These are phyloP conservation scores for Hoplodrina blanda DNA, from an alignment of 2,888 invertebrate species.

Conservation along the genomic window DNA sequence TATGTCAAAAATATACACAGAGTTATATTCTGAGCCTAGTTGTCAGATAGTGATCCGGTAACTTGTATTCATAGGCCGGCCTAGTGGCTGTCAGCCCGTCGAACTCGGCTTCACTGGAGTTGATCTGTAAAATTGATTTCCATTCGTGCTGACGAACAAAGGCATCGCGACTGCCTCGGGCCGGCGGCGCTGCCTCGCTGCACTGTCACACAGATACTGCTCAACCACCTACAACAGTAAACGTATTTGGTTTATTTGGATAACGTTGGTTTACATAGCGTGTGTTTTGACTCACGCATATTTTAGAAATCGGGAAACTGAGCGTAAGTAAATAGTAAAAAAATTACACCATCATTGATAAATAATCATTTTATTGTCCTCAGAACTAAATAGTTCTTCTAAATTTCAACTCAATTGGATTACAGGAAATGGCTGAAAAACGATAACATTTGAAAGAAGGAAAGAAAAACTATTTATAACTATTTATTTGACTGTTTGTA, in stretches of 20 bases:
- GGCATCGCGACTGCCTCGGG: constrained; percentile 50
- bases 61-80: constrained; percentile 79
- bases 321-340: not conserved
- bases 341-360: not conserved
- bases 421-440: not conserved
- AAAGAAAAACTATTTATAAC: no score
- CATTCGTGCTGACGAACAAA: constrained; percentile 76
- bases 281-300: not conserved
- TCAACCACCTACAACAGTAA: constrained; percentile 17
- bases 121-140: constrained; percentile 84
- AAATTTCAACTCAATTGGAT: not conserved
- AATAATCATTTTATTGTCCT: not conserved
- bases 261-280: constrained; percentile 11
- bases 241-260: constrained; percentile 34
- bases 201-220: constrained; percentile 33
- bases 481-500: not conserved
- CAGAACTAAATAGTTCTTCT: not conserved
- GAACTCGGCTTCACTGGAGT: constrained; percentile 70
- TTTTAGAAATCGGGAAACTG: not conserved
- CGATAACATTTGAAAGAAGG: no score
- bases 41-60: constrained; percentile 69
- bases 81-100: constrained; percentile 72
- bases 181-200: constrained; percentile 23
- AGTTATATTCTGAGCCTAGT: constrained; percentile 64
- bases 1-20: constrained; percentile 38